Base-by-base conservation (phyloP, 2,888 invertebrate genomes). In the Dascillus cervinus region DNA sequence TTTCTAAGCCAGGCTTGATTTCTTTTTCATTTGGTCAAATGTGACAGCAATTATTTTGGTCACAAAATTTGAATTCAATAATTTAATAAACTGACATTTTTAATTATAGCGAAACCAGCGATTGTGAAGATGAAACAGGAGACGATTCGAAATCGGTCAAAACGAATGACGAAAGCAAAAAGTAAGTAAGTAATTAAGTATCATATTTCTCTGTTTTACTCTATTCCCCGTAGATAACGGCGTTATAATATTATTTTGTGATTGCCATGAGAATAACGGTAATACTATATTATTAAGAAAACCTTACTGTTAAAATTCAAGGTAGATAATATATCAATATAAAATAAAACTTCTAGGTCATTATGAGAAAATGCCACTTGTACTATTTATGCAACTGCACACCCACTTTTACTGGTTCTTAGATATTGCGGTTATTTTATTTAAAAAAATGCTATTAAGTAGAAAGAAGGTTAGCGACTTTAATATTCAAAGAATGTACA, bases 81-180 rank as follows among this genome's bases (percentile, higher is more conserved):
- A n/a, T n/a, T n/a, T n/a, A n/a, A n/a, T n/a, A n/a, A n/a, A n/a
- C n/a, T n/a, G n/a, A n/a, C n/a, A 26, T 29, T 25, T 29, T 32
- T 11, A 38, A 37, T 62, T 70, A 54, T 53, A 75, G 75, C 30
- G 72, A 73, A 21, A 62, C 62, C 31, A 77, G 71, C 52, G 71
- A 76, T 29, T 67, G 70, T 47, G 78, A 82, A 27, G 82, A 83
- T 37, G 83, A 82, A 34, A 68, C 69, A n/a, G 72, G 68, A 0
- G 82, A 83, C 34, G 83, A 83, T 46, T 56, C 72, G 4, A 79
- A 77, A 55, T 81, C 82, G 3, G 66, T 70, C 3, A 75, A 79
- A 50, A 78, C 79, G 5, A 71, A 69, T 21, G 77, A 78, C 52
- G 78, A 76, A 49, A 77, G 69, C 51, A 79, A 79, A 59, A 80